phyloP scores from a whole-genome alignment of 2,797 vertebrate genomes.

The Pangasius macronema region DNA sequence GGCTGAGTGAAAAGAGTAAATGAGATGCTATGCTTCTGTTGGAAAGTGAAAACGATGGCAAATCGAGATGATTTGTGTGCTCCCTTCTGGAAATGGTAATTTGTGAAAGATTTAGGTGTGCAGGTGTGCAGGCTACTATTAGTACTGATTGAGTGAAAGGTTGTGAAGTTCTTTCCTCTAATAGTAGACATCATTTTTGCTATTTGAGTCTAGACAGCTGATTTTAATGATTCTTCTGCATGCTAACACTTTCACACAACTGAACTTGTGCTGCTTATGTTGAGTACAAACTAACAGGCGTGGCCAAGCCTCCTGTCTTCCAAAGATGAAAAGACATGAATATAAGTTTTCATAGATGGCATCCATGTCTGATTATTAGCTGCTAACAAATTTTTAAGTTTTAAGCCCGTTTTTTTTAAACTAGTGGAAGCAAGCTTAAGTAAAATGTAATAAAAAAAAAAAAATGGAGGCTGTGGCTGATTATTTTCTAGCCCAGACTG shows the following conservation, averaged over 20 bases:
- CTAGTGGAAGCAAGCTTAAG: neutral
- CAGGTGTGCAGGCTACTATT: conserved; percentile 20
- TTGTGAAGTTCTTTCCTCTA: neutral
- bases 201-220: neutral
- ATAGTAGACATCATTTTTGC: neutral
- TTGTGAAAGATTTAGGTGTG: conserved; percentile 24
- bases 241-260: conserved; percentile 13
- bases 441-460: neutral
- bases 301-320: too few species aligned
- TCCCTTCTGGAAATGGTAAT: conserved; percentile 23
- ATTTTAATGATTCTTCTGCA: conserved; percentile 18
- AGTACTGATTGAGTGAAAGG: conserved; percentile 37
- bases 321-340: neutral
- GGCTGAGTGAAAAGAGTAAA: conserved; percentile 37
- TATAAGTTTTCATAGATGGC: neutral
- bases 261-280: neutral
- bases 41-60: neutral
- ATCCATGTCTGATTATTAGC: neutral
- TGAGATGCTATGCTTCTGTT: conserved; percentile 28
- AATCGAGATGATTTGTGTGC: conserved; percentile 41
- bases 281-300: neutral
- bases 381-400: neutral
- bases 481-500: neutral
- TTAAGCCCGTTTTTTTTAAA: too few species aligned
- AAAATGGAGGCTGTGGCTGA: neutral